These are phyloP conservation scores for Acanthurus tractus DNA, from an alignment of 2,797 vertebrate genomes.

Conservation along the genomic window DNA sequence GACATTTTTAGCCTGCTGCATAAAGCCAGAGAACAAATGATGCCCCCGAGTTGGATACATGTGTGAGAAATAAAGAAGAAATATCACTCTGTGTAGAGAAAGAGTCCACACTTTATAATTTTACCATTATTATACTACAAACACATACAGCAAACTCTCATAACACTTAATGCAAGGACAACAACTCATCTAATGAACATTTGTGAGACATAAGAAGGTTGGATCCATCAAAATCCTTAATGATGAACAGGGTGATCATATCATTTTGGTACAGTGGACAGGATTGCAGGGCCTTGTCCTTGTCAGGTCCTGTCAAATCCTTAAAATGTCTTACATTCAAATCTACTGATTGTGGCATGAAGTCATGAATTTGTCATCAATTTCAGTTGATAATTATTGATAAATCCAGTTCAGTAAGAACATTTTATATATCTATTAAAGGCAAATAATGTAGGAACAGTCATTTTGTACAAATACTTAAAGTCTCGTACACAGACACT, in stretches of 20 bases:
- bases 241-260: background rate
- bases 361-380: background rate
- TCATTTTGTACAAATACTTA: background rate
- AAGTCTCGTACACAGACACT: background rate
- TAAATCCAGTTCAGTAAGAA: background rate
- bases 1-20: constrained; percentile 77
- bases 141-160: background rate
- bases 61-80: constrained; percentile 78
- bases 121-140: background rate
- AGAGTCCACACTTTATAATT: constrained; percentile 28
- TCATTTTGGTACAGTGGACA: background rate
- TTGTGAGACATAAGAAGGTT: background rate
- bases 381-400: background rate
- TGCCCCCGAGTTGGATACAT: constrained; percentile 69
- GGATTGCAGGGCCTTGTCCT: background rate
- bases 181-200: background rate
- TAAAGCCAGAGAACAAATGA: constrained; percentile 70
- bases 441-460: constrained; percentile 8
- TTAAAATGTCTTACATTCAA: background rate
- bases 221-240: background rate
- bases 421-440: background rate
- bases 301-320: too few species aligned
- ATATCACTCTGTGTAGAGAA: constrained; percentile 45
- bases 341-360: background rate
- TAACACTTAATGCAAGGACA: background rate